Base-by-base conservation (phyloP, 1,140 invertebrate genomes). In the Drosophila neocordata region DNA sequence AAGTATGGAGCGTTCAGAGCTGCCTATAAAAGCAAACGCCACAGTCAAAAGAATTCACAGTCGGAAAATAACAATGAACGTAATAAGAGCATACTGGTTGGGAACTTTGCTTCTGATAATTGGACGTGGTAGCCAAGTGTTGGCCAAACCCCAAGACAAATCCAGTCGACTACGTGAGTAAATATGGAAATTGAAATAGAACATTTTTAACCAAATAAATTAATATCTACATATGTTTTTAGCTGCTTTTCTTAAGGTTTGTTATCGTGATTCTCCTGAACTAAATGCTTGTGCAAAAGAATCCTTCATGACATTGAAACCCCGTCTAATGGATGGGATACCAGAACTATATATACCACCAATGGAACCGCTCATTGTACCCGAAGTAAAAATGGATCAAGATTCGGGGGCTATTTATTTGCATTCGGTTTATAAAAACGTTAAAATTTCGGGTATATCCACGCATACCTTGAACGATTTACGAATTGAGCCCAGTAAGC, bases 191-290 rank as follows among this genome's bases (percentile, higher is more conserved):
- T 41, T 27, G 15, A 18, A 5, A 34, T 31, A 4, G 1, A 13
- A 3, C 1, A 1, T 11, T n/a, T 31, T 6, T 31, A 24, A 12
- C 0, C 35, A 37, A n/a, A 12, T n/a, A n/a, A 38, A 13, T 38
- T 24, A 37, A 15, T 12, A 13, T 12, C 12, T 35, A n/a, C 35
- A 5, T 44, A 8, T 0, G n/a, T 52, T 67, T 93, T 0, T 92
- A 96, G 95, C 95, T 8, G 91, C 93, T 1, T 95, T 95, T 81
- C 93, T 96, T 0, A 92, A 94, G 41, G 72, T 94, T 7, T 96
- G 95, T 75, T 93, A 94, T 61, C 92, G 94, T 0, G 93, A 93
- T 51, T 93, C 95, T 80, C 93, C 93, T 0, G 92, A 95, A 0
- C 77, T 95, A 0, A 91, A 94, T 62, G 76, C 92, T 1, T 96